Conservation (phyloP, 2,113 vertebrate genomes). For the Actenoides lindsayi region DNA sequence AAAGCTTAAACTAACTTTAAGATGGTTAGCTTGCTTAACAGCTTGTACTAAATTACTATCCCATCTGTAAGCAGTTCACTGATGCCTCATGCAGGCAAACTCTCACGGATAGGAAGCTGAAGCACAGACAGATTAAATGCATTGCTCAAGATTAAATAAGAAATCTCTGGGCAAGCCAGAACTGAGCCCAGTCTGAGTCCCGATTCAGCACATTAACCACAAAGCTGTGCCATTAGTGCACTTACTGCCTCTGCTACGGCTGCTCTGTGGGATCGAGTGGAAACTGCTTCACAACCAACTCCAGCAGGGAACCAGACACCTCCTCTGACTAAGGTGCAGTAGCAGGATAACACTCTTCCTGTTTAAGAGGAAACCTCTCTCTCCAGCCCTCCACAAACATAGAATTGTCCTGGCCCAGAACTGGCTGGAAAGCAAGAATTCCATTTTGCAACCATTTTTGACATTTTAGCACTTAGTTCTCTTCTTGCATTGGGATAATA, state of each 20-base stretch:
- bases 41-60: not conserved
- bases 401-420: not conserved
- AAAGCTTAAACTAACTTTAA: not conserved
- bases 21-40: not conserved
- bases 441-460: not conserved
- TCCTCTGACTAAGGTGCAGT: not conserved
- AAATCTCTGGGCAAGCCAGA: slow-evolving; percentile 50
- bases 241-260: not conserved
- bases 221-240: not conserved
- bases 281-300: not conserved
- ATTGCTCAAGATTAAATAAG: slow-evolving; percentile 29
- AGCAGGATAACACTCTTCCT: not conserved
- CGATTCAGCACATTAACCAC: slow-evolving; percentile 32
- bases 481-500: not conserved
- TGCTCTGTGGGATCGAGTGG: not conserved
- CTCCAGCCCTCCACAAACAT: not conserved
- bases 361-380: not conserved
- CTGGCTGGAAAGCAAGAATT: not conserved
- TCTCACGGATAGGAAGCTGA: not conserved
- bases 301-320: not conserved
- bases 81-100: slow-evolving; percentile 4
- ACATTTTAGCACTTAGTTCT: not conserved
- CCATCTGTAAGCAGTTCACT: not conserved
- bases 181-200: slow-evolving; percentile 23
- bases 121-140: slow-evolving; percentile 14